These are phyloP conservation scores for Laupala kohalensis DNA, from an alignment of 1,140 invertebrate genomes.

Conservation along the genomic window DNA sequence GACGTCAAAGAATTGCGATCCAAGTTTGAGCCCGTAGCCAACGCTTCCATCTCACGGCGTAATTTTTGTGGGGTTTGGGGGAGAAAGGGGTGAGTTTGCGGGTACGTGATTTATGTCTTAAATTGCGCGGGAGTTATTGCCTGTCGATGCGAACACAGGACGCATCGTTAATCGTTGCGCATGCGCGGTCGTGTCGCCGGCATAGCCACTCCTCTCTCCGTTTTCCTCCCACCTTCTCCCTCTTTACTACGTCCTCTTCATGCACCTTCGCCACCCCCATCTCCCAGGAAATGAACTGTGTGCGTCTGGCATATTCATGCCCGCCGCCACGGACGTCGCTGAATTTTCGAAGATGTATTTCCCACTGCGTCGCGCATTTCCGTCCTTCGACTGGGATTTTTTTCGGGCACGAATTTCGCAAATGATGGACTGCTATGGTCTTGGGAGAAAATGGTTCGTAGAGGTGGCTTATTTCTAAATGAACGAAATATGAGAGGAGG, in stretches of 20 bases:
- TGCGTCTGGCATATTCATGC: not conserved
- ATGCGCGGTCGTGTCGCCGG: not conserved
- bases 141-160: not conserved
- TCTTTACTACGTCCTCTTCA: too few relatives aligned
- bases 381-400: too few relatives aligned
- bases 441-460: too few relatives aligned
- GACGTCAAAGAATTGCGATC: not conserved
- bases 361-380: not conserved
- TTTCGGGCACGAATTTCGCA: too few relatives aligned
- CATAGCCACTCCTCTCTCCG: not conserved
- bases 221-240: not conserved
- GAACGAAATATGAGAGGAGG: too few relatives aligned
- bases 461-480: too few relatives aligned
- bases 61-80: not conserved
- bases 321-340: not conserved
- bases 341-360: not conserved
- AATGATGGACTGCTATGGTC: too few relatives aligned
- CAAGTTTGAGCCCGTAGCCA: too few relatives aligned
- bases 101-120: not conserved
- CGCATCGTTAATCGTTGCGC: not conserved
- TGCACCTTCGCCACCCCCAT: not conserved
- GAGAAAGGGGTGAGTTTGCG: not conserved
- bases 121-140: not conserved
- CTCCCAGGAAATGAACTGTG: not conserved
- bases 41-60: not conserved